Evolutionary conservation across 2,888 invertebrate genomes (phyloP).

Genomic region (Rhingia campestris): DNA sequence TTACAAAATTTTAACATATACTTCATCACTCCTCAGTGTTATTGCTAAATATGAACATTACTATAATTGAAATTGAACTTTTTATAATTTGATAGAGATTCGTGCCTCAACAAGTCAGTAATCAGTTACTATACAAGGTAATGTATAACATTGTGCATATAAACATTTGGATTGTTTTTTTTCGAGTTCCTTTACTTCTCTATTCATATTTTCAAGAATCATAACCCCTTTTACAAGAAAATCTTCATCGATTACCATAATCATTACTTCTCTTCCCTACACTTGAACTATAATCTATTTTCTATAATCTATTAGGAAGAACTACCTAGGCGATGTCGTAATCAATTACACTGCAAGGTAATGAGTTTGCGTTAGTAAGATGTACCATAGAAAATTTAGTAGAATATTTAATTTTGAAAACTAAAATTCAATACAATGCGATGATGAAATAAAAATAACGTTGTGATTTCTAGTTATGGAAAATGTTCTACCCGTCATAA

Average conservation of each 20-base stretch:
- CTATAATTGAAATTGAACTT: background rate
- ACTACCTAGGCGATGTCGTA: constrained; percentile 52
- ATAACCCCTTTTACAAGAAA: background rate
- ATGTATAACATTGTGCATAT: constrained; percentile 12
- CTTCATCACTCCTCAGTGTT: no score
- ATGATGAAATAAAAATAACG: no score
- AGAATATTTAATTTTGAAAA: constrained; percentile 11
- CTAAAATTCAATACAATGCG: background rate
- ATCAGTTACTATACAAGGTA: constrained; percentile 64
- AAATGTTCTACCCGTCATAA: no score
- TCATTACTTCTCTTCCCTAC: constrained; percentile 1
- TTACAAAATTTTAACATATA: no score
- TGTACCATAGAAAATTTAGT: background rate
- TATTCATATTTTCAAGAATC: background rate
- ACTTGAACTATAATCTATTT: constrained; percentile 16
- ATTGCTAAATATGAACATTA: no score
- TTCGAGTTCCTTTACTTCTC: background rate
- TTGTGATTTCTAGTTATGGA: no score
- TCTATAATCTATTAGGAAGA: constrained; percentile 56
- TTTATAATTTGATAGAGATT: constrained; percentile 32
- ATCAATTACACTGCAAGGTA: constrained; percentile 61
- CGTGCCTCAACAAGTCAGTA: constrained; percentile 43
- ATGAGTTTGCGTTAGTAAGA: constrained; percentile 25
- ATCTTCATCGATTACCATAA: constrained; percentile 15
- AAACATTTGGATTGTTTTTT: background rate